Conservation (phyloP, 1,140 invertebrate species). For the Maconellicoccus hirsutus region DNA sequence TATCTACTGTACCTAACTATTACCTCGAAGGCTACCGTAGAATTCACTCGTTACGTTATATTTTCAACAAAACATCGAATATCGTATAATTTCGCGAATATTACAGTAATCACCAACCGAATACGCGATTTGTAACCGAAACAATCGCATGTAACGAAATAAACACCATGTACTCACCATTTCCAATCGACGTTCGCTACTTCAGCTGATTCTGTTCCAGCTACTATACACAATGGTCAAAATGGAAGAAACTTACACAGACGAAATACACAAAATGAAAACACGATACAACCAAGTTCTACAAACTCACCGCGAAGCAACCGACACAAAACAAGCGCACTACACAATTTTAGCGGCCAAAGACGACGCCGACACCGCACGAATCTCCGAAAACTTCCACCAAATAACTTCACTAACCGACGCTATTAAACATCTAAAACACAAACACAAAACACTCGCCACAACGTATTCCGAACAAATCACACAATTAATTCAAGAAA, state of each 20-base stretch:
- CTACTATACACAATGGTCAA: conserved; percentile 27
- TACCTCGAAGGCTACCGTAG: no score
- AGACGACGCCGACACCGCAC: conserved; percentile 32
- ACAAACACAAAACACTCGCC: background rate
- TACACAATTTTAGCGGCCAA: conserved; percentile 36
- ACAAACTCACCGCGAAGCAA: conserved; percentile 33
- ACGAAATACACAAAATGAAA: conserved; percentile 24
- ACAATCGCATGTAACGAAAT: no score
- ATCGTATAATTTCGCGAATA: no score
- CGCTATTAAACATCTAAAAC: conserved; percentile 27
- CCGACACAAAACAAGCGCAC: conserved; percentile 34
- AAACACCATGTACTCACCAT: no score
- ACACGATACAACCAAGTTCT: conserved; percentile 24
- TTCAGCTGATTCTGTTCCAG: conserved; percentile 23
- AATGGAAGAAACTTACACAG: conserved; percentile 24
- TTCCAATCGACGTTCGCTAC: no score
- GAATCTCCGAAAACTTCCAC: conserved; percentile 31
- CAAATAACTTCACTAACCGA: conserved; percentile 30
- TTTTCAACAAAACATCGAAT: no score
- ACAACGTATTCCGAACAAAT: background rate
- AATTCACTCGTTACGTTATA: no score
- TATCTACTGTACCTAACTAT: no score
- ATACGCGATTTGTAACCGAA: no score
- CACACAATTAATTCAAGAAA: conserved; percentile 13
- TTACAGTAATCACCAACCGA: no score